Evolutionary conservation across 2,113 vertebrate genomes (phyloP), one percentile per base, ranked within the genome.

Genomic region (Paralichthys olivaceus): DNA sequence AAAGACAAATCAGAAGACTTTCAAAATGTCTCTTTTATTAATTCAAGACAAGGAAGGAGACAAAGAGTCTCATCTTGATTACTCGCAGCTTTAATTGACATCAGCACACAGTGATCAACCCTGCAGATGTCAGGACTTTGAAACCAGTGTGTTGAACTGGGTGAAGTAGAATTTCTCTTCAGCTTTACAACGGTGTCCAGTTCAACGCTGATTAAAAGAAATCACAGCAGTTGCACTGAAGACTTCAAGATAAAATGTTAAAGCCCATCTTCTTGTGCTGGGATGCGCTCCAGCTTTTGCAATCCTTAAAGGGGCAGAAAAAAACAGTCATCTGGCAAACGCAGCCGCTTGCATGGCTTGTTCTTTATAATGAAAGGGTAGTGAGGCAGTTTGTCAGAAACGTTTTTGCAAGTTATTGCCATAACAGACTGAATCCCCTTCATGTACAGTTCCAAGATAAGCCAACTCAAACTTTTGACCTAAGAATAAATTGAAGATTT

Each of bases 31-130:
- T 15, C 15, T 15, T 37, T 43, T 9, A 14, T 13, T 13, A 15
- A 8, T 14, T 43, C 40, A 43, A 11, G 40, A 43, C 12, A 9
- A 77, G 63, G 68, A 65, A 62, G 1, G 32, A 34, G 34, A 28
- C 61, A 84, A 47, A 84, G 60, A 69, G 34, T 77, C 79, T 68
- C 62, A 25, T 76, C 54, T 79, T 88, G 80, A 90, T 90, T 85
- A 84, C 77, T 77, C 55, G 80, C 90, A 90, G 85, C 87, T 85
- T 89, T 65, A 28, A 74, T 64, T 70, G 71, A 71, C 4, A 5
- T 75, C 68, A 87, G 74, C 60, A 76, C 34, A 87, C 74, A 82
- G 72, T 68, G 79, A 77, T 87, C 70, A 79, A 66, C 64, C 1
- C 47, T 49, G 47, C 19, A 20, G 47, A 49, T 49, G 47, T 49